A percentile compares a stretch with the other conserved stretches of the same genome.
Conservation (phyloP, 2,888 invertebrate species). For the Idaea dimidiata region DNA sequence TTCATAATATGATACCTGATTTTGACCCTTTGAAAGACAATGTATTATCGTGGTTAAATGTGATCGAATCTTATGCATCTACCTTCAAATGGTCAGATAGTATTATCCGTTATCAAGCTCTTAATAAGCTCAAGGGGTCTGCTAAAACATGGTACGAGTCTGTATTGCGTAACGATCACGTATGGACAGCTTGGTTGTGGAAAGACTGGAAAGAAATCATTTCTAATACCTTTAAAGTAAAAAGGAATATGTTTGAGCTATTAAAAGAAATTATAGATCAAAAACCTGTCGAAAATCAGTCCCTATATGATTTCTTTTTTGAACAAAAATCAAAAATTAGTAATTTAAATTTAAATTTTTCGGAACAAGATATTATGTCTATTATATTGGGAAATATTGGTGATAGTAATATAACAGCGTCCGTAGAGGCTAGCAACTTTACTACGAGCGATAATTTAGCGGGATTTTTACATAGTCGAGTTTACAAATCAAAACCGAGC, state of each 20-base stretch:
- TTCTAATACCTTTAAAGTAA: too few relatives aligned
- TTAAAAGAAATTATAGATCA: not conserved
- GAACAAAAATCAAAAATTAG: slow-evolving; percentile 5
- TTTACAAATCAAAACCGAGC: too few relatives aligned
- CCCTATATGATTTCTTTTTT: slow-evolving; percentile 8
- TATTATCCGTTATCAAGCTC: slow-evolving; percentile 15
- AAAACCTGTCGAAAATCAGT: slow-evolving; percentile 3
- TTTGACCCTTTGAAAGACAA: slow-evolving; percentile 21
- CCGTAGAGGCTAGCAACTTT: not conserved
- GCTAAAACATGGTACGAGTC: slow-evolving; percentile 21
- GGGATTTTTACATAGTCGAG: not conserved
- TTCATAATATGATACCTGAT: slow-evolving; percentile 19
- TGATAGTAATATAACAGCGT: not conserved
- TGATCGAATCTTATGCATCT: slow-evolving; percentile 17
- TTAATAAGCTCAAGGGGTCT: slow-evolving; percentile 18
- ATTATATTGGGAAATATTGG: slow-evolving; percentile 8
- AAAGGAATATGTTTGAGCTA: too few relatives aligned
- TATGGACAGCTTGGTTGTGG: too few relatives aligned
- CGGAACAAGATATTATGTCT: slow-evolving; percentile 4
- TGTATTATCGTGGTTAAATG: slow-evolving; percentile 17
- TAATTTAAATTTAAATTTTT: slow-evolving; percentile 2
- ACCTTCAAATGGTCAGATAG: slow-evolving; percentile 21
- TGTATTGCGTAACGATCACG: not conserved
- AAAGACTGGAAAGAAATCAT: too few relatives aligned
- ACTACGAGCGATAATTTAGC: not conserved